phyloP scores from a whole-genome alignment of 2,113 vertebrate genomes.

The Hemicordylus capensis region DNA sequence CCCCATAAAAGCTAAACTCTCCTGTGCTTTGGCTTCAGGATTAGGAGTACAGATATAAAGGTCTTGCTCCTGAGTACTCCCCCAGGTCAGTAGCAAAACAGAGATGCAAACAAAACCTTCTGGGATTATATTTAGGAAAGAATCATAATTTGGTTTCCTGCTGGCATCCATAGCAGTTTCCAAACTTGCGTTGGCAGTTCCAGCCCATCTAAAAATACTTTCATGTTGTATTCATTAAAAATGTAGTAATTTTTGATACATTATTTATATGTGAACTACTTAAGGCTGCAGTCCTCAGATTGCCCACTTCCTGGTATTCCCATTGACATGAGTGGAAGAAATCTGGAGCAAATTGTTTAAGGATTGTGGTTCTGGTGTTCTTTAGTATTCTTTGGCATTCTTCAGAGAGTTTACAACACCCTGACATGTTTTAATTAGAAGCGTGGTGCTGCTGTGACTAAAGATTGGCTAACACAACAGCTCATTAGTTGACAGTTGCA shows the following conservation, averaged over 20 bases:
- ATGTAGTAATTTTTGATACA: conserved; percentile 54
- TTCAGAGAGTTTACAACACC: conserved; percentile 37
- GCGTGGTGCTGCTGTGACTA: neutral
- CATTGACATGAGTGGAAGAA: neutral
- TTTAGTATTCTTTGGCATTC: conserved; percentile 36
- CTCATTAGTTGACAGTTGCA: neutral
- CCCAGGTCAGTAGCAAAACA: neutral
- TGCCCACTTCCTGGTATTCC: neutral
- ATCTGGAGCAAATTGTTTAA: neutral
- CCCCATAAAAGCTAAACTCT: neutral
- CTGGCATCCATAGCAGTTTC: conserved; percentile 18
- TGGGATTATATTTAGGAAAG: neutral
- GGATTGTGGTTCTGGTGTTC: neutral
- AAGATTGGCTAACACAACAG: neutral
- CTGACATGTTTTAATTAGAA: neutral
- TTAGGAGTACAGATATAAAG: neutral
- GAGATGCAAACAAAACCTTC: neutral
- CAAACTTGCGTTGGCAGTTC: conserved; percentile 15
- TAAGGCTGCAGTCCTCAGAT: neutral
- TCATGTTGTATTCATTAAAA: conserved; percentile 52
- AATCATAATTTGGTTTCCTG: neutral
- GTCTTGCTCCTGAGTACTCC: neutral
- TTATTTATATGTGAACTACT: conserved; percentile 67
- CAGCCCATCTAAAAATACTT: conserved; percentile 49
- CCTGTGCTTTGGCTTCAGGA: neutral